A percentile compares a stretch with the other conserved stretches of the same genome.
phyloP scores from a whole-genome alignment of 2,888 invertebrate species.

The Bibio marci region DNA sequence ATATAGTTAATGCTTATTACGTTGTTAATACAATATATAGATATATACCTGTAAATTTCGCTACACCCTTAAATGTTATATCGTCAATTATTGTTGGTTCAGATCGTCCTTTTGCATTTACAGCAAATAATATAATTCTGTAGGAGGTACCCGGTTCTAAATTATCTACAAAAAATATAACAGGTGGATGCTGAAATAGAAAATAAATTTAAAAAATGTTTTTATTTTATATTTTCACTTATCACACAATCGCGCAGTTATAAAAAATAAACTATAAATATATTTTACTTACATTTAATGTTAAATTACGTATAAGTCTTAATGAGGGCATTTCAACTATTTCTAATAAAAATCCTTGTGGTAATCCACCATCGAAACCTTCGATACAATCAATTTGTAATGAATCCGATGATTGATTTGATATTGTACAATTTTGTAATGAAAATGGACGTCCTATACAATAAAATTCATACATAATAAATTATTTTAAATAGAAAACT shows the following conservation, averaged over 20 bases:
- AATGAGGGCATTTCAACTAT: conserved; percentile 53
- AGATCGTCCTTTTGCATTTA: conserved; percentile 75
- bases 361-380: conserved; percentile 75
- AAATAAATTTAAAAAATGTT: neutral
- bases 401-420: conserved; percentile 72
- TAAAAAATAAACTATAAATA: no score
- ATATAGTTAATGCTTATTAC: no score
- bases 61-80: conserved; percentile 70
- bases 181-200: conserved; percentile 21
- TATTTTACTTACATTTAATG: conserved; percentile 21
- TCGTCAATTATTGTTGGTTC: conserved; percentile 70
- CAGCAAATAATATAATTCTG: conserved; percentile 66
- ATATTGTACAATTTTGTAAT: conserved; percentile 72
- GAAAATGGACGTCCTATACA: conserved; percentile 76
- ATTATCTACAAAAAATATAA: conserved; percentile 30
- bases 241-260: no score
- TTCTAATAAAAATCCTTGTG: conserved; percentile 73
- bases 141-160: conserved; percentile 58
- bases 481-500: no score
- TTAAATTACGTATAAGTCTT: conserved; percentile 29
- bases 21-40: no score
- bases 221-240: neutral
- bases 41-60: conserved; percentile 75
- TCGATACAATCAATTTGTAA: conserved; percentile 73
- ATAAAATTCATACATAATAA: no score